Conservation (phyloP, 92 coral and sea anemone genomes). For the Zoanthus sansibaricus region DNA sequence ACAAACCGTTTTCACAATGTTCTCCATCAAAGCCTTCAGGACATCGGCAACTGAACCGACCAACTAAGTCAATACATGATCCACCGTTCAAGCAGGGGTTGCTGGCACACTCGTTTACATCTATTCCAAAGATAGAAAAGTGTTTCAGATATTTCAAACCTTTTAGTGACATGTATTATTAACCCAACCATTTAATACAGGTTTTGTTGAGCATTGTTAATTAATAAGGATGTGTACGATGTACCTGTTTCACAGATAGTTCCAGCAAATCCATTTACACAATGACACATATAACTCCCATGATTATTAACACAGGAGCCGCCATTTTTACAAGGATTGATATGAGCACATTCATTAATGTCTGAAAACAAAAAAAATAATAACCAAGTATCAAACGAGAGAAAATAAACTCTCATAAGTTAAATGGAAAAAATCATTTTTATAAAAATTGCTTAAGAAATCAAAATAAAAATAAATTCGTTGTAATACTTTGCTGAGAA, state of each 20-base stretch:
- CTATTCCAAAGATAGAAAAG: background rate
- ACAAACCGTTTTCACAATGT: constrained; percentile 13
- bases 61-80: constrained; percentile 24
- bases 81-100: constrained; percentile 30
- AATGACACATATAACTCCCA: constrained; percentile 28
- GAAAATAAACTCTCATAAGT: background rate
- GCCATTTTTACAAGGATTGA: constrained; percentile 14
- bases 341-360: constrained; percentile 16
- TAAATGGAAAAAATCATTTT: background rate
- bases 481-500: too few species aligned
- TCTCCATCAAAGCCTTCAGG: constrained; percentile 7
- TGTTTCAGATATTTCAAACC: background rate
- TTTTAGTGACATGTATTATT: background rate
- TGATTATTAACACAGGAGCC: constrained; percentile 41
- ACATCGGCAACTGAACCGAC: constrained; percentile 22
- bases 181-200: background rate
- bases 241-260: constrained; percentile 39
- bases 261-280: constrained; percentile 33
- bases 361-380: background rate
- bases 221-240: background rate
- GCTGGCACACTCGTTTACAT: constrained; percentile 22
- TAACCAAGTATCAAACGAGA: too few species aligned
- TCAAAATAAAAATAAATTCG: background rate
- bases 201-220: background rate
- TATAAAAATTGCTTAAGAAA: background rate